phyloP scores from a whole-genome alignment of 2,888 invertebrate species.

The Caenorhabditis panamensis region DNA sequence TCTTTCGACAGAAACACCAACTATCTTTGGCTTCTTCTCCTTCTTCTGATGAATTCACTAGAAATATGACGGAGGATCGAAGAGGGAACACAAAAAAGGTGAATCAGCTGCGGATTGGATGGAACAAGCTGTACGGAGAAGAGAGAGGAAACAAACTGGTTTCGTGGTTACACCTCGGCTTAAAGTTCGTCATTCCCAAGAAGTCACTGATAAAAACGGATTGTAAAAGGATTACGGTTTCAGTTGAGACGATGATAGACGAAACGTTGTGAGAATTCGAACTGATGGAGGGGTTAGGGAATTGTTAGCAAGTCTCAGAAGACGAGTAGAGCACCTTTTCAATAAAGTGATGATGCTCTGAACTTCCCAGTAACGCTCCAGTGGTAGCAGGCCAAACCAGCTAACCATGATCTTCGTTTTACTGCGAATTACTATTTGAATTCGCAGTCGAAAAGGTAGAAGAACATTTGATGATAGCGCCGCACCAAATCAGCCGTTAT shows the following conservation, averaged over 20 bases:
- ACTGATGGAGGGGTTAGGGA: too few species aligned
- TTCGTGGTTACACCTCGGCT: conserved; percentile 17
- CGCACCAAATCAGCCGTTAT: background rate
- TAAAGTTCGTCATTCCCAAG: conserved; percentile 5
- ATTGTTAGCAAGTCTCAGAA: too few species aligned
- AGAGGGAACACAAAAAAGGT: conserved; percentile 23
- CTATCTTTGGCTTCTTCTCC: background rate
- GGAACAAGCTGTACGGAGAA: conserved; percentile 12
- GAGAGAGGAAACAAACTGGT: conserved; percentile 5
- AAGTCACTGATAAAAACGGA: conserved; percentile 1
- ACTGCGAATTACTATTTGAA: too few species aligned
- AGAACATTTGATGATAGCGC: background rate
- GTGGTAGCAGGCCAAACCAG: too few species aligned
- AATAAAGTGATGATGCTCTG: too few species aligned
- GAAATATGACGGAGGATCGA: background rate
- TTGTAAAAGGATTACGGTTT: background rate
- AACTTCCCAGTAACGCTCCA: too few species aligned
- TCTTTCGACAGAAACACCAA: conserved; percentile 1
- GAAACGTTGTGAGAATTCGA: too few species aligned
- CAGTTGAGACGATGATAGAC: too few species aligned
- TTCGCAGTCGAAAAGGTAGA: background rate
- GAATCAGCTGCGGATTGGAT: conserved; percentile 27
- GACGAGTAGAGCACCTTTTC: too few species aligned
- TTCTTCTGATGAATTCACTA: conserved; percentile 10
- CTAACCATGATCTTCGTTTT: too few species aligned